These are phyloP conservation scores for Pristiophorus japonicus DNA, from an alignment of 2,113 vertebrate species.

Conservation along the genomic window DNA sequence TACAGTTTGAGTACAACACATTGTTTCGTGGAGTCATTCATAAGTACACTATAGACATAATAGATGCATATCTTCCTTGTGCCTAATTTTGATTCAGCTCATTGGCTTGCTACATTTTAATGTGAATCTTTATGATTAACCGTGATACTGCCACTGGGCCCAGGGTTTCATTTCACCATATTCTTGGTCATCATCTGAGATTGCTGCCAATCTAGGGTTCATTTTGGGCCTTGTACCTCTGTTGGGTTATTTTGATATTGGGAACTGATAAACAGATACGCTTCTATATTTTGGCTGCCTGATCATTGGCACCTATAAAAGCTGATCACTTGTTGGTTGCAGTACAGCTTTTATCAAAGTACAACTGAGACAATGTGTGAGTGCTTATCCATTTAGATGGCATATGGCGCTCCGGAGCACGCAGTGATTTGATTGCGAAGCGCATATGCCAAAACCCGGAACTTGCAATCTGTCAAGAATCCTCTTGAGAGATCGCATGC, in stretches of 20 bases:
- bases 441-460: no score
- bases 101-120: background rate
- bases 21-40: no score
- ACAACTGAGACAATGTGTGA: background rate
- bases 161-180: background rate
- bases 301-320: background rate
- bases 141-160: no score
- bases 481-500: no score
- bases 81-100: background rate
- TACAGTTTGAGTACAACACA: no score
- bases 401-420: background rate
- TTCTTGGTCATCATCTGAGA: background rate
- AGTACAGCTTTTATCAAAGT: no score
- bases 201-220: background rate
- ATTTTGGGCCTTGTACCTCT: background rate
- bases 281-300: background rate
- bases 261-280: background rate
- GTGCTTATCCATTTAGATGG: background rate
- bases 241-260: background rate
- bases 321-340: no score
- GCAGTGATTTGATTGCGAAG: no score
- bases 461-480: no score
- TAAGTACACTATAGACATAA: no score
- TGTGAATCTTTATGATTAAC: background rate
- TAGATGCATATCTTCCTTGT: background rate